These are phyloP conservation scores for Polyploca ridens DNA, from an alignment of 2,888 invertebrate species.

Conservation along the genomic window DNA sequence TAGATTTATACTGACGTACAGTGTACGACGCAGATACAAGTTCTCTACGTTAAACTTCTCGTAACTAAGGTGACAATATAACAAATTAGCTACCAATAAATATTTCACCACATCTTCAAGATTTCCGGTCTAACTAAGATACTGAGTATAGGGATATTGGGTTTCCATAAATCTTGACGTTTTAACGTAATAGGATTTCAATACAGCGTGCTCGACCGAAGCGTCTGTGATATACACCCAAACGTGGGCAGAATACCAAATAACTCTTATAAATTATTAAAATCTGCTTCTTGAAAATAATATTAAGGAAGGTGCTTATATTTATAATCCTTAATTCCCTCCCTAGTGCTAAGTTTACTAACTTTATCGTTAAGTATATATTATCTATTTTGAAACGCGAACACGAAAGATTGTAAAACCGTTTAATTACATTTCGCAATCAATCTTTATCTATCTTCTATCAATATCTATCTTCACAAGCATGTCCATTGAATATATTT, in stretches of 20 bases:
- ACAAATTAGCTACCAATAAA: slow-evolving; percentile 31
- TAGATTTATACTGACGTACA: no score
- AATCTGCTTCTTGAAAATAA: background rate
- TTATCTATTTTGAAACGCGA: background rate
- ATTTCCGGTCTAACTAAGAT: slow-evolving; percentile 28
- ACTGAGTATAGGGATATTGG: slow-evolving; percentile 25
- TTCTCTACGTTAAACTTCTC: background rate
- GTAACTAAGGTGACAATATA: background rate
- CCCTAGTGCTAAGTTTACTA: background rate
- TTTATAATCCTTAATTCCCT: no score
- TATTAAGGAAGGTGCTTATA: no score
- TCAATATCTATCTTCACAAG: no score
- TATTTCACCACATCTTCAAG: slow-evolving; percentile 24
- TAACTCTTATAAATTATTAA: background rate
- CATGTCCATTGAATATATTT: no score
- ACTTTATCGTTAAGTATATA: background rate
- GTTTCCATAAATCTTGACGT: slow-evolving; percentile 34
- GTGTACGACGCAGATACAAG: slow-evolving; percentile 6
- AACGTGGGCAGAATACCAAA: background rate
- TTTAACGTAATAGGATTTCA: slow-evolving; percentile 19
- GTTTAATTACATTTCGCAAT: no score
- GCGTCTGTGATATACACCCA: background rate
- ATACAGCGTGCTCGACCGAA: slow-evolving; percentile 11
- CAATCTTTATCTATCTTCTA: no score
- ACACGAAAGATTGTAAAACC: no score